phyloP scores from a whole-genome alignment of 2,888 invertebrate genomes.

The Cryptops parisi region DNA sequence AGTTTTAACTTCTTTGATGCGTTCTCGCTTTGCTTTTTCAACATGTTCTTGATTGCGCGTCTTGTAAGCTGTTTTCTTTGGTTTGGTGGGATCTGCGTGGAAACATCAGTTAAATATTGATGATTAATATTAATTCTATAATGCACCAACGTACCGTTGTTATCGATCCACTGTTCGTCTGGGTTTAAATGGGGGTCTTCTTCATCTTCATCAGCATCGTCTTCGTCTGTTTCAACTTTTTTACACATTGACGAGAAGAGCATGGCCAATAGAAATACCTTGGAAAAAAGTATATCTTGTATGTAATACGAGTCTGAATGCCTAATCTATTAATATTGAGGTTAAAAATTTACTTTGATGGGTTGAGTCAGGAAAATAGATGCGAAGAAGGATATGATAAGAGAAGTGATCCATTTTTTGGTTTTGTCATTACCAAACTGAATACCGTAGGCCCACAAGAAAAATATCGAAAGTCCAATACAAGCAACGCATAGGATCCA shows the following conservation, averaged over 20 bases:
- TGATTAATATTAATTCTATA: not conserved
- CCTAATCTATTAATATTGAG: too few relatives aligned
- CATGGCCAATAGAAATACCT: conserved; percentile 24
- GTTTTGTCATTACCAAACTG: conserved; percentile 35
- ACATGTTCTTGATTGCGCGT: not conserved
- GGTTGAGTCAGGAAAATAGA: conserved; percentile 37
- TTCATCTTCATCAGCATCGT: conserved; percentile 26
- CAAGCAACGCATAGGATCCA: conserved; percentile 32
- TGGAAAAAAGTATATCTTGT: conserved; percentile 13
- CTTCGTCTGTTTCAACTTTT: conserved; percentile 23
- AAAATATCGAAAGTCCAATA: conserved; percentile 27
- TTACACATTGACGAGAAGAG: conserved; percentile 24
- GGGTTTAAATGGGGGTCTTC: conserved; percentile 20
- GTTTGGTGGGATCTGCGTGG: not conserved
- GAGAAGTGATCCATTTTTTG: conserved; percentile 37
- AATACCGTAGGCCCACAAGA: conserved; percentile 34
- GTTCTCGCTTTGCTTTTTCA: not conserved
- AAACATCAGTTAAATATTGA: too few relatives aligned
- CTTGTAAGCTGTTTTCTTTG: not conserved
- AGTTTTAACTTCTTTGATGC: conserved; percentile 37
- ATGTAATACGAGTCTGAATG: too few relatives aligned
- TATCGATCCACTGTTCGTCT: conserved; percentile 21
- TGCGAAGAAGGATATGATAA: conserved; percentile 34
- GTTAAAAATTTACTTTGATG: conserved; percentile 36
- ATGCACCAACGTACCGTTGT: not conserved